phyloP scores from a whole-genome alignment of 2,888 invertebrate species.

The Scelioninae gen. 2 region DNA sequence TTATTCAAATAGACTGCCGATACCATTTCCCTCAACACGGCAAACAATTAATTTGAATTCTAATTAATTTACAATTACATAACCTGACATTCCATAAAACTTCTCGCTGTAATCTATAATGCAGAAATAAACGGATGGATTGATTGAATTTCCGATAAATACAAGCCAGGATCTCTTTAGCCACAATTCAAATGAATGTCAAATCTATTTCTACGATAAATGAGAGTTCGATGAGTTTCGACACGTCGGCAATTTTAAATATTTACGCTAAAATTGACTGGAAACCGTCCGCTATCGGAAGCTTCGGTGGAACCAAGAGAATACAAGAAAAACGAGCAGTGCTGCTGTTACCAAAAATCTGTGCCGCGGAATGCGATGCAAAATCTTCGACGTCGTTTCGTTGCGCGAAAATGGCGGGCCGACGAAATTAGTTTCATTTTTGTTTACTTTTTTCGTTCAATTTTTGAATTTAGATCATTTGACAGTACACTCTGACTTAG shows the following conservation, averaged over 20 bases:
- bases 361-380: conserved; percentile 6
- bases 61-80: too few relatives aligned
- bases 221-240: background rate
- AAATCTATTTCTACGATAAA: conserved; percentile 10
- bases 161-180: conserved; percentile 12
- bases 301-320: conserved; percentile 12
- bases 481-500: conserved; percentile 30
- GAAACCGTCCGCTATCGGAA: background rate
- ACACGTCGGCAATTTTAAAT: background rate
- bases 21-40: too few relatives aligned
- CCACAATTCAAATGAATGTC: conserved; percentile 1
- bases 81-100: too few relatives aligned
- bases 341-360: conserved; percentile 51
- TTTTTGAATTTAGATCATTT: too few relatives aligned
- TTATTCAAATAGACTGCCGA: too few relatives aligned
- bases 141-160: conserved; percentile 7
- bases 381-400: conserved; percentile 39
- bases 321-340: conserved; percentile 33
- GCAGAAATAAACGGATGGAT: background rate
- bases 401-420: conserved; percentile 31
- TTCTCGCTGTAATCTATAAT: background rate
- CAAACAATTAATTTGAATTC: too few relatives aligned
- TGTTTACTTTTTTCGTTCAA: too few relatives aligned
- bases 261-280: background rate
- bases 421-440: too few relatives aligned